Evolutionary conservation across 2,888 invertebrate species (phyloP), one percentile per base, ranked within the genome.

Genomic region (Scaptomyza polygonia): DNA sequence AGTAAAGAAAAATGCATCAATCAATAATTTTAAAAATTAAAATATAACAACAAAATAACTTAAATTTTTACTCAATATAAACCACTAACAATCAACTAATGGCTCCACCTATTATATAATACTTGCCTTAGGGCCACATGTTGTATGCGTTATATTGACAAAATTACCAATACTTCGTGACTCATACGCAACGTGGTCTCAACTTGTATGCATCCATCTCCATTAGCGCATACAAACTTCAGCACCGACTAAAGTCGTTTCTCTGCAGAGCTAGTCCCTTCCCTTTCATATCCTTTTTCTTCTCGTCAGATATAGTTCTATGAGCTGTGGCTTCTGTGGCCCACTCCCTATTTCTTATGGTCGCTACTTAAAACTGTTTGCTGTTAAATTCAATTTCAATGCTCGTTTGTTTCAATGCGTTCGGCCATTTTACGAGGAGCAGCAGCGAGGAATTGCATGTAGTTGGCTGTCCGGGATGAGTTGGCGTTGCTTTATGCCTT

Each of bases 351-450:
- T 12, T 43, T 29, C 18, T 42, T 52, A 62, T 63, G 71, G 55
- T 47, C 48, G 67, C 72, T 75, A 70, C 81, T 82, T 87, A 85
- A 82, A 87, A 82, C 81, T 82, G 88, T 82, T 82, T 82, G 88
- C 88, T 81, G 86, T 84, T 84, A 88, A 84, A 84, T 84, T 84
- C 83, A 84, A 84, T 84, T 84, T 88, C 87, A 86, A 86, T 88
- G 88, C 86, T 78, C 88, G 88, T 82, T 82, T 83, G 83, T 83
- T 88, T 72, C 70, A 75, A 72, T 79, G 66, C 86, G 75, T 75
- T 87, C 65, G 81, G 70, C 70, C 64, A 74, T 73, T 75, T 68
- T 69, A 74, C 69, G 62, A 16, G 14, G n/a, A 36, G 74, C 55
- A 54, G 51, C 30, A 58, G 51, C 30, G n/a, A 55, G 34, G 52